phyloP scores from a whole-genome alignment of 2,797 vertebrate species.

The Cottoperca gobio region DNA sequence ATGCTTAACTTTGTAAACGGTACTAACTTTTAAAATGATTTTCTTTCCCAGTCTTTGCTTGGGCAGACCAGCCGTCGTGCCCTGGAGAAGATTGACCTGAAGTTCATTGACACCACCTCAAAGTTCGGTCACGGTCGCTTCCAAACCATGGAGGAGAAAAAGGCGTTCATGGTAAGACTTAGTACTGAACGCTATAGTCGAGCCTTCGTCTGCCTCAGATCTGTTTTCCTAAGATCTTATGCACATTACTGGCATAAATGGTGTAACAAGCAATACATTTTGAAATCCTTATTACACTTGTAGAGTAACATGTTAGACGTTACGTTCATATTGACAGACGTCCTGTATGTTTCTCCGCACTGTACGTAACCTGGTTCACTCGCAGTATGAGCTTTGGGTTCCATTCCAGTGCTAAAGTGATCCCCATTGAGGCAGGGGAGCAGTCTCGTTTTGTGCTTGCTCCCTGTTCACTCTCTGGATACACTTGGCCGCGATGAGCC shows the following conservation, averaged over 20 bases:
- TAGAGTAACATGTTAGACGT: no score
- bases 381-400: slow-evolving; percentile 84
- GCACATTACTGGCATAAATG: no score
- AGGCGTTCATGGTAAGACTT: slow-evolving; percentile 94
- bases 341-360: slow-evolving; percentile 78
- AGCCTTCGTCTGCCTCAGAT: neutral
- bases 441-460: slow-evolving; percentile 64
- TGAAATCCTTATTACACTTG: no score
- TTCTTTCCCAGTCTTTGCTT: slow-evolving; percentile 88
- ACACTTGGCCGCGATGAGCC: slow-evolving; percentile 49
- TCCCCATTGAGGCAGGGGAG: slow-evolving; percentile 86
- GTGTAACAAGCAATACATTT: no score
- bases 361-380: slow-evolving; percentile 87
- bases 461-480: slow-evolving; percentile 87
- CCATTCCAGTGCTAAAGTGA: slow-evolving; percentile 88
- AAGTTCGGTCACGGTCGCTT: slow-evolving; percentile 99
- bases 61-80: slow-evolving; percentile 95
- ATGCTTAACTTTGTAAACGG: no score
- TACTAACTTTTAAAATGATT: no score
- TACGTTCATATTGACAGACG: no score
- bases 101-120: slow-evolving; percentile 98
- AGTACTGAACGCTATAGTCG: neutral
- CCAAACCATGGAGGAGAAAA: slow-evolving; percentile 98
- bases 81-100: slow-evolving; percentile 96
- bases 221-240: neutral